Base-by-base conservation (phyloP, 2,888 invertebrate species). In the Drosophila aldrichi region DNA sequence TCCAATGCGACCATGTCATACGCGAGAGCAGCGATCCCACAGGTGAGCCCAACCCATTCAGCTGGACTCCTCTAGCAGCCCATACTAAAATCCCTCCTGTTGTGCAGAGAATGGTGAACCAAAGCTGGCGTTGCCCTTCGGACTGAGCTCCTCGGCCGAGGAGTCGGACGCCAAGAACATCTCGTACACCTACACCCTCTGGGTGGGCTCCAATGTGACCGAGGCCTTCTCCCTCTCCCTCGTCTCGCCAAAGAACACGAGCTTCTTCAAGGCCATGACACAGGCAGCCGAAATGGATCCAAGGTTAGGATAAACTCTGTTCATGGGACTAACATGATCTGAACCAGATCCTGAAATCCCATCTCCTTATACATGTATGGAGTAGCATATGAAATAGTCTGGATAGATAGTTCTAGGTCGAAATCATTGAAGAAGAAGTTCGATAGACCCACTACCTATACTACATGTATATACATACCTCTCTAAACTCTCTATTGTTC, bases 121-220 rank as follows among this genome's bases (percentile, higher is more conserved):
- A 22, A 93, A 93, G 77, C 74, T 93, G 57, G 93, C 93, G 2
- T 85, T 93, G 56, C 93, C 93, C 8, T 93, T 90, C 65, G 93
- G 93, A 4, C 70, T 93, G 18, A 92, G 92, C 43, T 91, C 92
- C 59, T 92, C 92, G 18, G 93, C 93, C 3, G 92, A 93, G 72
- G 93, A 93, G 70, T 93, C 93, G 36, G 93, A 93, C 60, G 82
- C 90, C 22, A 92, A 88, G 76, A 97, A 96, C 91, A 95, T 97
- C 1, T 96, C 96, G 25, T 95, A 97, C 87, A 96, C 96, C 0
- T 97, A 97, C 93, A 97, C 97, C 0, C 94, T 97, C 36, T 97
- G 97, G 97, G 96, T 97, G 36, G 97, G 97, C 72, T 96, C 96
- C 74, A 96, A 97, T 91, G 95, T 97, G 60, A 96, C 96, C 49